phyloP scores from a whole-genome alignment of 2,113 vertebrate species.

The Mus pahari region DNA sequence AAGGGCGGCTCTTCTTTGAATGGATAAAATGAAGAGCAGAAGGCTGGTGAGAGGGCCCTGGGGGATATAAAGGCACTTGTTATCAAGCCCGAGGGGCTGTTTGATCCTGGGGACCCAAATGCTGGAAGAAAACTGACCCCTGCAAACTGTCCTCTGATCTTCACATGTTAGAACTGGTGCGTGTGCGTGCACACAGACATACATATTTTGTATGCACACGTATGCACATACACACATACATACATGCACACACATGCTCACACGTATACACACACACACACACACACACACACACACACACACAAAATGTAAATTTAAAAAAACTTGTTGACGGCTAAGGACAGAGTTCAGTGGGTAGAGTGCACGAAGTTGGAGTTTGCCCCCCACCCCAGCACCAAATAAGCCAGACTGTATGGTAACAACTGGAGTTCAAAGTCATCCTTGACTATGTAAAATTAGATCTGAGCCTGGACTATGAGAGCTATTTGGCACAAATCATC shows the following conservation, averaged over 20 bases:
- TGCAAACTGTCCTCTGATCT: background rate
- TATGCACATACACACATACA: no score
- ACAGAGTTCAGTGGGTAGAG: background rate
- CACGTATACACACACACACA: no score
- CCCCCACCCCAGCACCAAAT: background rate
- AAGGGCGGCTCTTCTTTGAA: background rate
- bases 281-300: background rate
- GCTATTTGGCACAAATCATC: background rate
- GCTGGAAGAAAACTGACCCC: background rate
- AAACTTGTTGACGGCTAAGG: background rate
- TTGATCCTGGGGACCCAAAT: background rate
- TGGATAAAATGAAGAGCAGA: background rate
- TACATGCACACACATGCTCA: no score
- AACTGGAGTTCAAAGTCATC: background rate
- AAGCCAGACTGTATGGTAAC: background rate
- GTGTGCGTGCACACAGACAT: background rate
- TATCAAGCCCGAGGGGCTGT: background rate
- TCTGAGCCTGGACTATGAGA: background rate
- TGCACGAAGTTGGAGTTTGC: background rate
- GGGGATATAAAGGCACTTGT: background rate
- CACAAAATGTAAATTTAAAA: background rate
- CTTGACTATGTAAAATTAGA: no score
- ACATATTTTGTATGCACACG: no score
- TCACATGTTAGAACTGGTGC: background rate
- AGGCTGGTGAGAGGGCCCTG: background rate